phyloP scores from a whole-genome alignment of 2,797 vertebrate species.

The Valencia hispanica region DNA sequence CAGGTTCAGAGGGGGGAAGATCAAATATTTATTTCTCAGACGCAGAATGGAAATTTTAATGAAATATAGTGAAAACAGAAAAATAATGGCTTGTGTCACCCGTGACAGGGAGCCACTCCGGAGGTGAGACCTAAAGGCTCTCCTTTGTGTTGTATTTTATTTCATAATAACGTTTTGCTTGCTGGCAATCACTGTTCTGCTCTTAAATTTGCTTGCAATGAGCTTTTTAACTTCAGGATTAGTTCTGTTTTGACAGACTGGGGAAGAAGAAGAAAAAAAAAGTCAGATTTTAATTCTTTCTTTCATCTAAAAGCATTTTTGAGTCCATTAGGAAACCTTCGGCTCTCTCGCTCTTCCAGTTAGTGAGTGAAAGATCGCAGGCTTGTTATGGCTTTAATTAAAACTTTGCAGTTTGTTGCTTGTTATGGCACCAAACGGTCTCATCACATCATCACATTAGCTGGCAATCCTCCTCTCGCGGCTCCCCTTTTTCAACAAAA shows the following conservation, averaged over 20 bases:
- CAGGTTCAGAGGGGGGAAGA: conserved; percentile 77
- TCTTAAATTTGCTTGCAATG: conserved; percentile 37
- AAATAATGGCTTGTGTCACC: conserved; percentile 73
- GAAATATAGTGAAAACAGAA: conserved; percentile 71
- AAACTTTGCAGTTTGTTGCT: conserved; percentile 74
- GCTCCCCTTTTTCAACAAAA: conserved; percentile 71
- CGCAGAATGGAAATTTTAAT: conserved; percentile 80
- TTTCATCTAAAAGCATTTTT: conserved; percentile 45
- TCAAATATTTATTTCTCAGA: conserved; percentile 83
- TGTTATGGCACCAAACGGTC: conserved; percentile 64
- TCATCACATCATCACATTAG: conserved; percentile 67
- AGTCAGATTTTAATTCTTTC: conserved; percentile 48
- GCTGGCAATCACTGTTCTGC: conserved; percentile 32
- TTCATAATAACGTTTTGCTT: conserved; percentile 37
- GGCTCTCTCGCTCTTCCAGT: conserved; percentile 20
- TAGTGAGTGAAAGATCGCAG: conserved; percentile 31
- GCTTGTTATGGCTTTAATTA: conserved; percentile 69
- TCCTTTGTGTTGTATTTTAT: conserved; percentile 59
- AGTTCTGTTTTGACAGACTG: conserved; percentile 47
- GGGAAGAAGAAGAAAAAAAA: conserved; percentile 15
- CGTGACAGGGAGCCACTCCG: conserved; percentile 60
- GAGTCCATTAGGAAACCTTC: conserved; percentile 38
- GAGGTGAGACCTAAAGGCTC: conserved; percentile 68
- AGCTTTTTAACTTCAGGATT: conserved; percentile 36
- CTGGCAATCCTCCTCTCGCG: conserved; percentile 58